Evolutionary conservation across 1,140 invertebrate genomes (phyloP), one percentile per base, ranked within the genome.

Genomic region (Drosophila nigromelanica): DNA sequence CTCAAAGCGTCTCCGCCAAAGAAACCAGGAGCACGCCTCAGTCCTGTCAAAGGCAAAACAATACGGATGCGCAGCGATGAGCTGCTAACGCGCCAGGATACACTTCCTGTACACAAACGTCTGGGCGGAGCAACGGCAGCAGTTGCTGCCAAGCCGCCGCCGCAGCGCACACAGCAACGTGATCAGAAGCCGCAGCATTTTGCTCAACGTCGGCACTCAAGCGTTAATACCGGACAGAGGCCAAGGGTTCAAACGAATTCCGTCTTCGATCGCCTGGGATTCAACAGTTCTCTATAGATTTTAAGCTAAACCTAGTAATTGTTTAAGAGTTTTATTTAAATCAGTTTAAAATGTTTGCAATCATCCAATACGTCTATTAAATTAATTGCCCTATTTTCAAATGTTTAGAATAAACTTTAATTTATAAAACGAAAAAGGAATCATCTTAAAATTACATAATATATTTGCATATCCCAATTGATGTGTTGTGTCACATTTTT

Each of bases 251-350:
- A 78, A 63, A 4, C 69, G 3, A 75, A 73, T 5, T 91, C 89
- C 11, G 91, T 92, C 12, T 92, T 92, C 35, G 83, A 92, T 62
- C 81, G 91, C n/a, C 62, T 92, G 27, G 91, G 91, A 12, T 90
- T 90, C 43, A 90, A 90, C 56, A 91, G 82, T 33, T 87, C 79
- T 24, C 58, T 87, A 37, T 87, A 80, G 51, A 76, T 40, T 61
- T 33, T 71, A 63, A 68, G 48, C 33, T 18, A 40, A 45, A 24
- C 15, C 12, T 45, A 50, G 21, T 50, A 73, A 59, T 74, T 63
- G 15, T 70, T 47, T 61, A 71, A 78, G 64, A 68, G 66, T 66
- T 62, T 48, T 51, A 45, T 60, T 54, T 71, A 50, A 59, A 60
- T 72, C 64, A 43, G 48, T 66, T 80, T 72, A 37, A 40, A 72